A percentile compares a stretch with the other conserved stretches of the same genome.
These are phyloP conservation scores for Bugula neritina DNA, from an alignment of 2,888 invertebrate species.

Conservation along the genomic window DNA sequence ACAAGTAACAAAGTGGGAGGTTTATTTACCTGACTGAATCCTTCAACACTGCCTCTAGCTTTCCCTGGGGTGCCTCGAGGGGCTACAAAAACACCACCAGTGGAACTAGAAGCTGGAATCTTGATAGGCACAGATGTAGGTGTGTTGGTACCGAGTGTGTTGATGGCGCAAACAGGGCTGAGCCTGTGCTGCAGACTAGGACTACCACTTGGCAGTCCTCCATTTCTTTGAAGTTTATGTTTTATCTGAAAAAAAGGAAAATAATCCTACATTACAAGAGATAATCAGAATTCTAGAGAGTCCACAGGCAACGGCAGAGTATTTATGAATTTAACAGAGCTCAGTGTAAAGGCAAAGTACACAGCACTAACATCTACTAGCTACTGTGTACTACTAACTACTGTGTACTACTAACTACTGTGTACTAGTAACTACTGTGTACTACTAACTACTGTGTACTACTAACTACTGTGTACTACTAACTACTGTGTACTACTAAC, in stretches of 20 bases:
- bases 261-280: neutral
- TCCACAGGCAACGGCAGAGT: neutral
- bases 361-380: too few species aligned
- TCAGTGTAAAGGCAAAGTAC: too few species aligned
- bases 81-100: neutral
- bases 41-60: slow-evolving; percentile 16
- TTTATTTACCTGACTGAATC: slow-evolving; percentile 13
- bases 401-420: too few species aligned
- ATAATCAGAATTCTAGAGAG: neutral
- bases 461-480: too few species aligned
- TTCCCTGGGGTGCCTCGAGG: slow-evolving; percentile 10
- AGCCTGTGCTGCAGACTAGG: neutral
- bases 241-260: slow-evolving; percentile 9
- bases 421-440: too few species aligned
- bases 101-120: neutral
- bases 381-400: too few species aligned
- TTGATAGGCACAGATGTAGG: slow-evolving; percentile 18
- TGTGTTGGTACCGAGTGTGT: neutral
- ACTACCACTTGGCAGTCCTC: neutral
- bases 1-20: too few species aligned
- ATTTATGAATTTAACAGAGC: too few species aligned
- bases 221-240: slow-evolving; percentile 18
- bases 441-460: too few species aligned
- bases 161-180: neutral
- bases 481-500: too few species aligned